Percentiles rank a stretch among this genome's conserved stretches.
These are phyloP conservation scores for Morpho achilles DNA, from an alignment of 2,888 invertebrate genomes.

Conservation along the genomic window DNA sequence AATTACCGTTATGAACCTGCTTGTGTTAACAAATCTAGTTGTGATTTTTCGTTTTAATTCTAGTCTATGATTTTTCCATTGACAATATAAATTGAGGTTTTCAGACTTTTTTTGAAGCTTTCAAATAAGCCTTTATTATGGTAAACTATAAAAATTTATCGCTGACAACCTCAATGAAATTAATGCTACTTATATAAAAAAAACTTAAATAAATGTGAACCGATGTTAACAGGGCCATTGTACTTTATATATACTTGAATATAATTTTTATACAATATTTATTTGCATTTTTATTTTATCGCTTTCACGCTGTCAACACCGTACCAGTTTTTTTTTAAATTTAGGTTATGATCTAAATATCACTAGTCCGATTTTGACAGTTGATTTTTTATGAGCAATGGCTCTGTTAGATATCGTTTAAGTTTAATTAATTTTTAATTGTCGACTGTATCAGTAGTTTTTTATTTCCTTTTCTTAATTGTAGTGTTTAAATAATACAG, in stretches of 20 bases:
- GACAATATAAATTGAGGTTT: too few species aligned
- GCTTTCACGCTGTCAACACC: conserved; percentile 3
- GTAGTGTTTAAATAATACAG: too few species aligned
- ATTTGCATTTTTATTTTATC: conserved; percentile 61
- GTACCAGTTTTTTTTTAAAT: not conserved
- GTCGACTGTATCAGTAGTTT: too few species aligned
- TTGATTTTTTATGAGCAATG: conserved; percentile 47
- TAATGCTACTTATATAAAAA: not conserved
- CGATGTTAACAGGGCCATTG: conserved; percentile 64
- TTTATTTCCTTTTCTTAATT: too few species aligned
- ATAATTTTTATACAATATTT: conserved; percentile 49
- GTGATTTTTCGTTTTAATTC: too few species aligned
- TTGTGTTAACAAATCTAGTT: too few species aligned
- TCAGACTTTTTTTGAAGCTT: too few species aligned
- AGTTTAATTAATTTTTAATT: not conserved
- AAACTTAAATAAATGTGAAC: conserved; percentile 5
- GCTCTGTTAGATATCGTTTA: conserved; percentile 40
- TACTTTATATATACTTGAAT: conserved; percentile 58
- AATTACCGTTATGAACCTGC: too few species aligned
- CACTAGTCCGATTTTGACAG: conserved; percentile 1
- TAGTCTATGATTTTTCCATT: too few species aligned
- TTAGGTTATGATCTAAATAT: not conserved
- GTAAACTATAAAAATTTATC: not conserved
- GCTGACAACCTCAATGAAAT: not conserved
- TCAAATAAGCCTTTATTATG: not conserved